Conservation (phyloP, 2,113 vertebrate genomes). For the Chionomys nivalis region DNA sequence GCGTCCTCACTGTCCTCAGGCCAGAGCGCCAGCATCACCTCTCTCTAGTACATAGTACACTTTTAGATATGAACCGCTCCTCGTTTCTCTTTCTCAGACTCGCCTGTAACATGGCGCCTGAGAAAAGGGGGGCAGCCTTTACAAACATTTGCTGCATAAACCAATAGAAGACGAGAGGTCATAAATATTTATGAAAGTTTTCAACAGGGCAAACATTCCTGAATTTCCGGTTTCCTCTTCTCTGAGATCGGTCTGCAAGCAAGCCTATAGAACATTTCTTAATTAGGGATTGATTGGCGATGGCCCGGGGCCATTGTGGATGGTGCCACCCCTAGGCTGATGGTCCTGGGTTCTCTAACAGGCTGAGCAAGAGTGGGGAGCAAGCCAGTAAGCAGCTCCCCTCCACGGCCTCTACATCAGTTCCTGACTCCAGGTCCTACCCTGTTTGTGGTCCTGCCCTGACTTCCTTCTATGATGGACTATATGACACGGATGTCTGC, state of each 20-base stretch:
- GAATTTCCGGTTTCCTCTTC: constrained; percentile 4
- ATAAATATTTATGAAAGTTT: background rate
- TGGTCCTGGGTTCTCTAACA: background rate
- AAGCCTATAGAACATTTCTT: background rate
- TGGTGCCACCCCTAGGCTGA: background rate
- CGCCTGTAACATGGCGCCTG: background rate
- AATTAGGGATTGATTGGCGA: background rate
- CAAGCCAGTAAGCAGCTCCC: background rate
- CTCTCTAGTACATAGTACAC: background rate
- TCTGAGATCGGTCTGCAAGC: background rate
- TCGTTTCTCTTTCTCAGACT: background rate
- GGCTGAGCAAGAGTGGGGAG: background rate
- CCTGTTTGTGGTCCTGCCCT: background rate
- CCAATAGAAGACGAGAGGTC: background rate
- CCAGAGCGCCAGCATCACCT: background rate
- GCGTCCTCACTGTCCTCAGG: background rate
- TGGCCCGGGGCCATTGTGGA: background rate
- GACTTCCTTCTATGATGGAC: background rate
- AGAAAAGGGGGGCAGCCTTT: background rate
- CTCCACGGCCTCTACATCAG: background rate
- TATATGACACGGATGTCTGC: background rate
- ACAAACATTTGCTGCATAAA: background rate
- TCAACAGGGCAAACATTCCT: background rate
- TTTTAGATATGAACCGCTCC: background rate
- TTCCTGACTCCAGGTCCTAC: background rate